Conservation (phyloP, 2,113 vertebrate genomes). For the Melanerpes formicivorus region DNA sequence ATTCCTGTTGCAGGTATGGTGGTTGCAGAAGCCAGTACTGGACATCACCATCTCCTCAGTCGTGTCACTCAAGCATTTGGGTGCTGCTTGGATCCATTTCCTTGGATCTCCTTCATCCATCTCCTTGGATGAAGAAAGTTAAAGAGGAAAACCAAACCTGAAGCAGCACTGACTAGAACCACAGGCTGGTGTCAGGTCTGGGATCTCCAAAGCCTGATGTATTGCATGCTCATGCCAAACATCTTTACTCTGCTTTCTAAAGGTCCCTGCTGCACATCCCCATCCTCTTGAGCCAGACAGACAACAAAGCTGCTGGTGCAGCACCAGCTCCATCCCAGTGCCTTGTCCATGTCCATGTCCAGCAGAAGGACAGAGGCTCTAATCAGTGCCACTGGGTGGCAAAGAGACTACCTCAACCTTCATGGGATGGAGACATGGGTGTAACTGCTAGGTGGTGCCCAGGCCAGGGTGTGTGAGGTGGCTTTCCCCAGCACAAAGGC, state of each 20-base stretch:
- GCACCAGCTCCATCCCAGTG: not conserved
- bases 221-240: accelerated
- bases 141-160: not conserved
- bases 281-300: not conserved
- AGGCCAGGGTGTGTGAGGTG: not conserved
- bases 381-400: not conserved
- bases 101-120: no score
- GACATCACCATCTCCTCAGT: not conserved
- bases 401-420: not conserved
- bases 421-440: not conserved
- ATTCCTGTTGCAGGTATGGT: not conserved
- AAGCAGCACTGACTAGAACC: not conserved
- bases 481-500: not conserved
- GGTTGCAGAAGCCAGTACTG: not conserved
- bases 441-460: not conserved
- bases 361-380: not conserved
- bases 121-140: not conserved
- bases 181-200: accelerated
- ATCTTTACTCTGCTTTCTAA: not conserved
- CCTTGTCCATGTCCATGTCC: accelerated
- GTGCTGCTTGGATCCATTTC: not conserved
- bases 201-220: not conserved
- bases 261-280: accelerated
- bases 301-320: accelerated
- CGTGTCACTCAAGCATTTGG: not conserved